A percentile compares a stretch with the other conserved stretches of the same genome.
These are phyloP conservation scores for Pterostichus niger DNA, from an alignment of 2,888 invertebrate species.

Conservation along the genomic window DNA sequence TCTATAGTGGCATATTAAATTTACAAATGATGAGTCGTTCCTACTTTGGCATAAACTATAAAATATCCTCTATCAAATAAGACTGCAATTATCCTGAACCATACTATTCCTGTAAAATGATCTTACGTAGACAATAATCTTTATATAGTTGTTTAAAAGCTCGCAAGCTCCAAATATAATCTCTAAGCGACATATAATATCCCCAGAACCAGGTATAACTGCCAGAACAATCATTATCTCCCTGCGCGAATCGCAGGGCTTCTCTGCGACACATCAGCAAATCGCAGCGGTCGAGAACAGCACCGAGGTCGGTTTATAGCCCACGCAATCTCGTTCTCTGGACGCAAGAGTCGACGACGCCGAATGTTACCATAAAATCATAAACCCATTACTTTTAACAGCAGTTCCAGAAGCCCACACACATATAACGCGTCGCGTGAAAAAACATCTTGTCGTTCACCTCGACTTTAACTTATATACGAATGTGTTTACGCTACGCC, in stretches of 20 bases:
- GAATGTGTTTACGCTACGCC: constrained; percentile 52
- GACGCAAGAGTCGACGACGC: constrained; percentile 30
- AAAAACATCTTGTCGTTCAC: constrained; percentile 64
- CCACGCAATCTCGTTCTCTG: constrained; percentile 47
- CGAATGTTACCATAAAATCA: constrained; percentile 60
- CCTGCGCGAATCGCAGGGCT: background rate
- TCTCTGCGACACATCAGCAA: constrained; percentile 5
- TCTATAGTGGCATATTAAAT: too few species aligned
- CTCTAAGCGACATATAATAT: background rate
- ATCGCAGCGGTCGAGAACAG: constrained; percentile 14
- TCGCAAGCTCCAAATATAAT: constrained; percentile 25
- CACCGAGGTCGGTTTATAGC: constrained; percentile 40
- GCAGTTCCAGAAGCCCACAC: constrained; percentile 55
- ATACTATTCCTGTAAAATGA: background rate
- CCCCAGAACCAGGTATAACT: constrained; percentile 1
- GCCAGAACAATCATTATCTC: constrained; percentile 38
- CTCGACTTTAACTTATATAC: constrained; percentile 57
- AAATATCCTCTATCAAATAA: too few species aligned
- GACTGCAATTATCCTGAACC: too few species aligned
- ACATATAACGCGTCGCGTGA: constrained; percentile 42
- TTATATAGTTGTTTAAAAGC: constrained; percentile 36
- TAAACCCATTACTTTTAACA: constrained; percentile 65
- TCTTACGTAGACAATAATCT: constrained; percentile 18
- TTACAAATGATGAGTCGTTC: too few species aligned
- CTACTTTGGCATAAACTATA: too few species aligned